phyloP scores from a whole-genome alignment of 2,113 vertebrate species.

The Misgurnus anguillicaudatus region DNA sequence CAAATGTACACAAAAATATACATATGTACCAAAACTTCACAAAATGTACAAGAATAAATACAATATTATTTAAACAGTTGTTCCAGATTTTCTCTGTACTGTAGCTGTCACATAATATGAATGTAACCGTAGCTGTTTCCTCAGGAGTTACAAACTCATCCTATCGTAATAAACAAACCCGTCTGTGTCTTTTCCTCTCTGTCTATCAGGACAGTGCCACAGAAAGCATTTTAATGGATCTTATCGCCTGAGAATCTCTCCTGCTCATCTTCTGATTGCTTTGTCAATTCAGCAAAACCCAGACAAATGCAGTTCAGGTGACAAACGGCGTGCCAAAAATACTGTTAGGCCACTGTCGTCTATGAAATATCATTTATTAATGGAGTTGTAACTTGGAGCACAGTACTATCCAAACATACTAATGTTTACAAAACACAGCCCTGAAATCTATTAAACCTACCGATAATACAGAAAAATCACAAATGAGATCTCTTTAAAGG shows the following conservation, averaged over 20 bases:
- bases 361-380: neutral
- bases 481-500: no score
- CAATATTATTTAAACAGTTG: no score
- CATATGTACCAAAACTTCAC: no score
- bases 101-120: conserved; percentile 49
- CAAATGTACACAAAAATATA: no score
- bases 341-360: neutral
- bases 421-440: no score
- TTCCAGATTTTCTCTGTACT: no score
- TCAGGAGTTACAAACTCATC: conserved; percentile 68
- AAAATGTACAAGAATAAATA: no score
- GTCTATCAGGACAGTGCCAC: conserved; percentile 65
- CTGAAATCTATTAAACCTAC: no score
- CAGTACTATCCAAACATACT: no score
- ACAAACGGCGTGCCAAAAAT: neutral
- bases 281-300: neutral
- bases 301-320: neutral
- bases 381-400: neutral
- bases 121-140: conserved; percentile 69
- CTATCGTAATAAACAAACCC: conserved; percentile 68
- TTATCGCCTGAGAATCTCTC: conserved; percentile 46
- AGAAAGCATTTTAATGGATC: conserved; percentile 70
- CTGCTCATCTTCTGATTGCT: conserved; percentile 1
- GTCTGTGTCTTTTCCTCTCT: conserved; percentile 74
- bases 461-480: no score